Percentiles rank a stretch among this genome's conserved stretches.
These are phyloP conservation scores for Lytechinus variegatus DNA, from an alignment of 35 echinoderm and acorn worm genomes.

Conservation along the genomic window DNA sequence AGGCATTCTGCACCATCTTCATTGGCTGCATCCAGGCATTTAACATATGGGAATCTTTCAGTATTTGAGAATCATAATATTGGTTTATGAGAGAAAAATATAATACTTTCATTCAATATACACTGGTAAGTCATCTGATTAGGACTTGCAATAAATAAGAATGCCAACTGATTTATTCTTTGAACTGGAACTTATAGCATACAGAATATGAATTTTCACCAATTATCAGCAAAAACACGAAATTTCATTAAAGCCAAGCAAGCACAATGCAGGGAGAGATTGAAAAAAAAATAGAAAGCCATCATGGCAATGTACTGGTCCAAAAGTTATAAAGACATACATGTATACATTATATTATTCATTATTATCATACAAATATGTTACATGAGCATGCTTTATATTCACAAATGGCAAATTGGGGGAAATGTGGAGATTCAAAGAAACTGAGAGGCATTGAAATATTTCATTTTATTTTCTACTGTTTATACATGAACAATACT, in stretches of 20 bases:
- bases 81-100: too few species aligned
- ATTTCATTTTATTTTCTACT: background rate
- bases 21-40: too few species aligned
- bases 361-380: background rate
- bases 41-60: too few species aligned
- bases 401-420: background rate
- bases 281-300: background rate
- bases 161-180: too few species aligned
- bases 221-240: background rate
- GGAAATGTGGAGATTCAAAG: background rate
- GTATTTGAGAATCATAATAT: too few species aligned
- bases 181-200: too few species aligned
- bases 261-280: background rate
- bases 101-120: too few species aligned
- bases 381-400: background rate
- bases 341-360: background rate
- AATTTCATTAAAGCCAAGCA: background rate
- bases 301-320: background rate
- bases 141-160: too few species aligned
- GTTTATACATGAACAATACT: too few species aligned
- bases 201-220: background rate
- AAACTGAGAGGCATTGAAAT: background rate
- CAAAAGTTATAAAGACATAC: background rate
- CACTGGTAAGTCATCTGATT: too few species aligned
- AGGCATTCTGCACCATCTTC: too few species aligned